Conservation (phyloP, 2,113 vertebrate genomes). For the mouse (Mus musculus) region DNA sequence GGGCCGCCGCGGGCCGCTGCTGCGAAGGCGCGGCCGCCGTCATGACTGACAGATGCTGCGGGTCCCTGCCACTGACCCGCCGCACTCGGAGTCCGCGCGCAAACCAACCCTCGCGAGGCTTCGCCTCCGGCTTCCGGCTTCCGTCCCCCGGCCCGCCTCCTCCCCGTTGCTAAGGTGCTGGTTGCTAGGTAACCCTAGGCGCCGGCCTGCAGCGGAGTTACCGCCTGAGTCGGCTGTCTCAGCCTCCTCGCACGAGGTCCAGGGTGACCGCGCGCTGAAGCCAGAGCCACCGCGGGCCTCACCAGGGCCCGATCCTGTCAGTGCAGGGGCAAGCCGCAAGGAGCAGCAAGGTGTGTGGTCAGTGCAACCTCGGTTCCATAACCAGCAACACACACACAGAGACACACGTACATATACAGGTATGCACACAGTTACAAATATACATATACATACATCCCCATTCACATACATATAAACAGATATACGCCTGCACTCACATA, state of each 20-base stretch:
- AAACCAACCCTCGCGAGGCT: slow-evolving; percentile 73
- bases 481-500: not conserved
- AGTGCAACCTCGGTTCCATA: not conserved
- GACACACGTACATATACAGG: not conserved
- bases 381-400: not conserved
- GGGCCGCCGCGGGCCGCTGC: slow-evolving; percentile 55
- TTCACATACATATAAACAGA: not conserved
- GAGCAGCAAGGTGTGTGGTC: not conserved
- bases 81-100: slow-evolving; percentile 64
- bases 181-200: slow-evolving; percentile 76
- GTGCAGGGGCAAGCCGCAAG: not conserved
- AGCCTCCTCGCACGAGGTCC: not conserved
- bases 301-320: not conserved
- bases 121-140: slow-evolving; percentile 22
- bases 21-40: not conserved
- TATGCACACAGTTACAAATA: not conserved
- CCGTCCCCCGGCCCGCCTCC: slow-evolving; percentile 68
- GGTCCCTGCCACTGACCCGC: accelerated
- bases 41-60: not conserved
- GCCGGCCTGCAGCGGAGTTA: accelerated
- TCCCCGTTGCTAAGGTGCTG: slow-evolving; percentile 62
- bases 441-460: not conserved
- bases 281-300: not conserved
- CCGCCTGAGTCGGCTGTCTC: not conserved
- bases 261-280: not conserved